Base-by-base conservation (phyloP, 1,140 invertebrate species). In the Caenorhabditis elegans region DNA sequence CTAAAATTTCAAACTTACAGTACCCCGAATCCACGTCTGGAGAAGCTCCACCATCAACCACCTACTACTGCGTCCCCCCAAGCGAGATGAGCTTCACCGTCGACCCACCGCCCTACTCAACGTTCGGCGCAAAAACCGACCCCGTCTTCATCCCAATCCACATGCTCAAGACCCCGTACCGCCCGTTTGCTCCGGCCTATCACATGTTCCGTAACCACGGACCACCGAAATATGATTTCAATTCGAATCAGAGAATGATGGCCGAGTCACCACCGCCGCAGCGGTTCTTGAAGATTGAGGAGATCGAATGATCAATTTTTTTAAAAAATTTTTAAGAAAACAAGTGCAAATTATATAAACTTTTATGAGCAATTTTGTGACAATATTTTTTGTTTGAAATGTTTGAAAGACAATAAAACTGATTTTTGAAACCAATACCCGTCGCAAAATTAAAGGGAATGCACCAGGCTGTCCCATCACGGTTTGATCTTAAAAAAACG, bases 211-310 rank as follows among this genome's bases (percentile, higher is more conserved):
- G 60, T 22, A 70, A 31, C 6, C 60, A 36, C 36, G 60, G 60
- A 70, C 60, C 60, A 70, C 60, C 60, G n/a, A 70, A 70, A 70
- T 70, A 70, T 39, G 60, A 70, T 70, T 39, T 31, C 34, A 70
- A 70, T 24, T 79, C 47, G 31, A 55, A 55, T 28, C 55, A 43
- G 36, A 53, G 51, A 26, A 53, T 51, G 39, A 13, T 8, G 10
- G 19, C 47, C 8, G 78, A 79, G 26, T 39, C 34, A 11, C 39
- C 51, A 15, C 78, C 78, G 15, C 78, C 78, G 17, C 78, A 34
- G 24, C 22, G 78, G 70, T 79, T 79, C 47, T 55, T 79, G 22
- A 79, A 79, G 24, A 79, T 79, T 31, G 78, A 79, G 19, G 78
- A 79, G 31, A 79, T 79, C 17, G 39, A 70, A 46, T 39, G 47